Base-by-base conservation (phyloP, 2,113 vertebrate genomes). In the Ibidorhyncha struthersii region DNA sequence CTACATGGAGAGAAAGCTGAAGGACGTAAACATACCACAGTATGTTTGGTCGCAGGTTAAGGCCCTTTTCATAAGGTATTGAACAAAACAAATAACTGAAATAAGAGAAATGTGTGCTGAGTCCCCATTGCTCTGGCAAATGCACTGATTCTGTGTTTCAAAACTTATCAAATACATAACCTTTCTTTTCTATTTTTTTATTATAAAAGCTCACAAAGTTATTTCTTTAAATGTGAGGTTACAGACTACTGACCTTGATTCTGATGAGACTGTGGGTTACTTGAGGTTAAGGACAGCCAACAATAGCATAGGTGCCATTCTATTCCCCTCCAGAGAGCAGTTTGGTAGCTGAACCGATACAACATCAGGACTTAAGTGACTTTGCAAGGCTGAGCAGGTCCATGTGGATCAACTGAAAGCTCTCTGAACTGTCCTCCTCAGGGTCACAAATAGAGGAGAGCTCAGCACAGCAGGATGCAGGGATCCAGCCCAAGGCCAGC, bases 21-120 rank as follows among this genome's bases (percentile, higher is more conserved):
- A 95, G 95, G 95, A 97, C 96, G 93, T 66, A 94, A 97, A 94
- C 83, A 93, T 40, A 52, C 49, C 23, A 50, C 93, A 94, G 86
- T 87, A 38, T 67, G n/a, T 96, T 97, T 97, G 94, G 92, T 96
- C 97, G 97, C 83, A 91, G 85, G 97, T 86, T 95, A 96, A 95
- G 90, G 86, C 53, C 78, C 56, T 96, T 95, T 93, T 92, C 93
- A 96, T 79, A 87, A 82, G 85, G 86, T 92, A 96, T 7, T 94
- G 95, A 96, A 94, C 81, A 92, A 96, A 98, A 96, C 79, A 88
- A 97, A 77, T 82, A 94, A 94, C 67, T 87, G 83, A 96, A 93
- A 17, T 58, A 59, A 86, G 65, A 90, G 20, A 59, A 45, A 27
- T 0, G 4, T 9, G 38, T 81, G 83, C 69, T 82, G 36, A 91